Evolutionary conservation across 37 sponge, comb jelly and placozoan genomes (phyloP), one percentile per base, ranked within the genome.

Genomic region (Agelas oroides): DNA sequence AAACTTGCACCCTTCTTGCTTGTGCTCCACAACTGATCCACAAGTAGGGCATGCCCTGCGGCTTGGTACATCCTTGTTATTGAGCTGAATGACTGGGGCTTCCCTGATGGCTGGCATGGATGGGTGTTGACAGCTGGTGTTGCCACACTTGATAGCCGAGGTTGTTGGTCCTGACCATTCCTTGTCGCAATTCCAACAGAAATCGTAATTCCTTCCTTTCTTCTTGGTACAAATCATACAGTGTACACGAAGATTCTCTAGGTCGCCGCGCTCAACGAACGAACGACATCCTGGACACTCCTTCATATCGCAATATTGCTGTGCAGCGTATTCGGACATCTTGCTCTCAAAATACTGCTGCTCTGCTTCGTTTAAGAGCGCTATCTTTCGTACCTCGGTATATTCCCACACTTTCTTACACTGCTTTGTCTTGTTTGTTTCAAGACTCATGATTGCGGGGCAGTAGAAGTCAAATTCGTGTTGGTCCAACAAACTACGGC

Each of bases 261-360:
- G 56, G 75, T 91, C 87, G 0, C 17, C 55, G 12, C 91, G 67
- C 84, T 80, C 82, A 32, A 73, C 69, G 63, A 87, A 87, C 3
- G 82, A 75, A 19, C 82, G 82, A 36, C 91, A 91, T 24, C 83
- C 87, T 37, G 91, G 91, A 59, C 91, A 91, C 59, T 81, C 82
- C 73, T 88, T 73, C 60, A 80, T 66, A 25, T 91, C 82, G 37
- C 68, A 88, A 59, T 80, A 86, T 8, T 28, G 32, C 17, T 30
- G 54, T 8, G 87, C 80, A 21, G 87, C 87, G 55, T 86, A 86
- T 32, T 86, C 80, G 56, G 87, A 86, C 80, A 86, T 80, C 34
- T 86, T 86, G 63, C 70, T 77, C 40, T 86, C 87, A 71, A 79
- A 86, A 54, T 72, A 86, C 24, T 37, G 25, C 25, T 28, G 31